phyloP scores from a whole-genome alignment of 2,888 invertebrate genomes.

The Stramonita haemastoma region DNA sequence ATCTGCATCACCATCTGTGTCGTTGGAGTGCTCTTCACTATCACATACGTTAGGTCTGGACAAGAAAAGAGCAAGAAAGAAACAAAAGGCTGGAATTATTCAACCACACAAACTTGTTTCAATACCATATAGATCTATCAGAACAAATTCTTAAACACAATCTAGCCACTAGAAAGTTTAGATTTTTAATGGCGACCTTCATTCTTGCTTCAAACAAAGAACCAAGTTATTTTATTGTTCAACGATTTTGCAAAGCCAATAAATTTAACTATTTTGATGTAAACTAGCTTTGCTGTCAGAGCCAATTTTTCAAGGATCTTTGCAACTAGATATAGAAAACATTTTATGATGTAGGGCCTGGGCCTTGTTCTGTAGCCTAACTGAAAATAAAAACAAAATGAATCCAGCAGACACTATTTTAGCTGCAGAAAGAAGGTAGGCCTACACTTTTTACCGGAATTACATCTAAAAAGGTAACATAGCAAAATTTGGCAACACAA shows the following conservation, averaged over 20 bases:
- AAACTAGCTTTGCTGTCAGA: too few species aligned
- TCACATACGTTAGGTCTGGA: slow-evolving; percentile 60
- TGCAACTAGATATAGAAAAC: too few species aligned
- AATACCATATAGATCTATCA: neutral
- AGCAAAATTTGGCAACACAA: too few species aligned
- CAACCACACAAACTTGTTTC: neutral
- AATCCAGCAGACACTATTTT: too few species aligned
- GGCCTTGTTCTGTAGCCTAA: too few species aligned
- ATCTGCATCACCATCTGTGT: slow-evolving; percentile 36
- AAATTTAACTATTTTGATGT: too few species aligned
- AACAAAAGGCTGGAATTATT: neutral
- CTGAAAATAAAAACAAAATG: too few species aligned
- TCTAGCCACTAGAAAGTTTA: neutral
- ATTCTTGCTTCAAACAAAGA: neutral
- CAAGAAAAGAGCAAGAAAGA: neutral
- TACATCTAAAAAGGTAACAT: too few species aligned
- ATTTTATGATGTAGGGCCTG: too few species aligned
- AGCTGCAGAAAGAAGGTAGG: too few species aligned
- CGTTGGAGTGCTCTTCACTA: slow-evolving; percentile 44
- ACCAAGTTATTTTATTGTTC: neutral
- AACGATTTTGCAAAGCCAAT: neutral
- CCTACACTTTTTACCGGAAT: too few species aligned
- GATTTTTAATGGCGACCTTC: neutral
- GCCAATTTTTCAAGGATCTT: too few species aligned
- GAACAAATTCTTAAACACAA: neutral